Conservation (phyloP, 2,888 invertebrate genomes). For the Dryobotodes eremita region DNA sequence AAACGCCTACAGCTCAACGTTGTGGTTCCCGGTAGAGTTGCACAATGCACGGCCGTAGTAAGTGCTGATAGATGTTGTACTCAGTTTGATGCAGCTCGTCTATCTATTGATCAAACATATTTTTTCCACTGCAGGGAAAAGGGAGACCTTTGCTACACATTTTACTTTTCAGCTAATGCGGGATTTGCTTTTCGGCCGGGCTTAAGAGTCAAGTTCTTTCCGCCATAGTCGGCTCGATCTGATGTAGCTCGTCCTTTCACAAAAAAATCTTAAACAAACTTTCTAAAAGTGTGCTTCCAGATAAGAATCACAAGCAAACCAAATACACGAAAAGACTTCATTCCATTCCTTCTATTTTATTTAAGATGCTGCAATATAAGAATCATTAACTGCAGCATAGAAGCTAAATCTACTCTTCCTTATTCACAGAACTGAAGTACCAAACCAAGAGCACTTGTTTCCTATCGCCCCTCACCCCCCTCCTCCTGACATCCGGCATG, state of each 20-base stretch:
- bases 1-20: constrained; percentile 1
- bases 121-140: background rate
- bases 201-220: background rate
- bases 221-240: background rate
- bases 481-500: constrained; percentile 48
- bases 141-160: background rate
- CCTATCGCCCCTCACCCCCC: background rate
- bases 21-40: background rate
- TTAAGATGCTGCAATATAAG: background rate
- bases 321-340: background rate
- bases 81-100: background rate
- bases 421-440: constrained; percentile 7
- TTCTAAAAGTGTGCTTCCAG: background rate
- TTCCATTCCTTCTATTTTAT: background rate
- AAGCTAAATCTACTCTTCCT: background rate
- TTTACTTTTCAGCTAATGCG: background rate
- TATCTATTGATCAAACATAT: too few relatives aligned
- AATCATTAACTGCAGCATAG: constrained; percentile 1
- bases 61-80: background rate
- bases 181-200: background rate
- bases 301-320: background rate
- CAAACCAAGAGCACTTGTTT: constrained; percentile 20
- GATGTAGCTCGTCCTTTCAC: too few relatives aligned
- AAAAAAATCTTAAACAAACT: background rate
- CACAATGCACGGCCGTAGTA: background rate